A percentile compares a stretch with the other conserved stretches of the same genome.
Conservation (phyloP, 2,113 vertebrate genomes). For the Rissa tridactyla region DNA sequence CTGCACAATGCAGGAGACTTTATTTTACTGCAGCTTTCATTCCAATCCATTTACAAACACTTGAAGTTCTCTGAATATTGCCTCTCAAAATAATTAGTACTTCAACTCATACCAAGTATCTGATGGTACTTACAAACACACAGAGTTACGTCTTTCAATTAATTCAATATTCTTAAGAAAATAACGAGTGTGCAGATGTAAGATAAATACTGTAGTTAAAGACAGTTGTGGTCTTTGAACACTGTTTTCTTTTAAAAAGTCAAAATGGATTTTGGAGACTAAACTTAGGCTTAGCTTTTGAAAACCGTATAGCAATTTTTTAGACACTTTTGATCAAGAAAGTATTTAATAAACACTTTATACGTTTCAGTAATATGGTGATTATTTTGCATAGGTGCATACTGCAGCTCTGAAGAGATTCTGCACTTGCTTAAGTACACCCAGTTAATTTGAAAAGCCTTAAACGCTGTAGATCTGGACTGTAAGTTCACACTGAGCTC, state of each 20-base stretch:
- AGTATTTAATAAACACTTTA: neutral
- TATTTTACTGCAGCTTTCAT: neutral
- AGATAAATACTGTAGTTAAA: neutral
- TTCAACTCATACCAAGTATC: neutral
- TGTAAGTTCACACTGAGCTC: neutral
- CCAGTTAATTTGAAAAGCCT: neutral
- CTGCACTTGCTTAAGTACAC: neutral
- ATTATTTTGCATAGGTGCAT: neutral
- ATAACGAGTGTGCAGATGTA: neutral
- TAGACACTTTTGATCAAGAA: neutral
- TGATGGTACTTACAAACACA: neutral
- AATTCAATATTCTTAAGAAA: neutral
- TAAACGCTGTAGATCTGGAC: neutral
- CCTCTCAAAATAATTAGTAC: neutral
- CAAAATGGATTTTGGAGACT: neutral
- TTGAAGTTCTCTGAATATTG: neutral
- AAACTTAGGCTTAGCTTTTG: neutral
- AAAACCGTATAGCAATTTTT: neutral
- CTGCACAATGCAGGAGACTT: neutral
- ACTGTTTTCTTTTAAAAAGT: neutral
- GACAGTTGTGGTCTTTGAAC: neutral
- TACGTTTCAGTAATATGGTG: accelerated
- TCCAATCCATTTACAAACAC: neutral
- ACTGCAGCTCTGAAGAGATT: neutral
- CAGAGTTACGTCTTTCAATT: neutral